Percentiles rank a stretch among this genome's conserved stretches.
Evolutionary conservation across 2,113 vertebrate genomes (phyloP).

Genomic region (Proterorhinus semilunaris): DNA sequence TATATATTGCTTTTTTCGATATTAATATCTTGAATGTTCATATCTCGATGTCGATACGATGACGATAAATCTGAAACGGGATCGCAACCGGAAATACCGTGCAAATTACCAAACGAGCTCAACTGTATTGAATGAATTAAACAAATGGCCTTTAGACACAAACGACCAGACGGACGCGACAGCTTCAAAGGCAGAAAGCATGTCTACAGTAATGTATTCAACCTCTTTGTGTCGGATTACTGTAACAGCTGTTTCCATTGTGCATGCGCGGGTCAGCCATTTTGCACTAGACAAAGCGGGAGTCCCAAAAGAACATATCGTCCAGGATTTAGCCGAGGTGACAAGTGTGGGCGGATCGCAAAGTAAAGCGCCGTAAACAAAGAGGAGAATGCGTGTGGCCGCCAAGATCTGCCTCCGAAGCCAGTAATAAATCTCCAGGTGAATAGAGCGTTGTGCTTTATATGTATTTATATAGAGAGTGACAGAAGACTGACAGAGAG

Average conservation of each 20-base stretch:
- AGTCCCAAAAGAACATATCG: slow-evolving; percentile 25
- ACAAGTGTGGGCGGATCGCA: slow-evolving; percentile 15
- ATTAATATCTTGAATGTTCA: too few species aligned
- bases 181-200: slow-evolving; percentile 16
- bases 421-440: neutral
- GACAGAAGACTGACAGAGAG: too few species aligned
- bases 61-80: too few species aligned
- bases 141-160: neutral
- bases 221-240: slow-evolving; percentile 34
- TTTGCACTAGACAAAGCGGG: slow-evolving; percentile 15
- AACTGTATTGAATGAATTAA: too few species aligned
- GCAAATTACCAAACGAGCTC: too few species aligned
- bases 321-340: slow-evolving; percentile 15
- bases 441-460: too few species aligned
- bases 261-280: slow-evolving; percentile 9
- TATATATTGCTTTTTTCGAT: too few species aligned
- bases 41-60: too few species aligned
- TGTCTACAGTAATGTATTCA: slow-evolving; percentile 15
- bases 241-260: slow-evolving; percentile 26
- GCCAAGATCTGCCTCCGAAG: slow-evolving; percentile 12
- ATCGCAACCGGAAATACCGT: too few species aligned
- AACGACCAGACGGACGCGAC: slow-evolving; percentile 30
- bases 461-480: too few species aligned
- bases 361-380: slow-evolving; percentile 26
- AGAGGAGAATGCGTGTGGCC: slow-evolving; percentile 8